Evolutionary conservation across 2,113 vertebrate species (phyloP).

Genomic region (Lampris megalopsis): DNA sequence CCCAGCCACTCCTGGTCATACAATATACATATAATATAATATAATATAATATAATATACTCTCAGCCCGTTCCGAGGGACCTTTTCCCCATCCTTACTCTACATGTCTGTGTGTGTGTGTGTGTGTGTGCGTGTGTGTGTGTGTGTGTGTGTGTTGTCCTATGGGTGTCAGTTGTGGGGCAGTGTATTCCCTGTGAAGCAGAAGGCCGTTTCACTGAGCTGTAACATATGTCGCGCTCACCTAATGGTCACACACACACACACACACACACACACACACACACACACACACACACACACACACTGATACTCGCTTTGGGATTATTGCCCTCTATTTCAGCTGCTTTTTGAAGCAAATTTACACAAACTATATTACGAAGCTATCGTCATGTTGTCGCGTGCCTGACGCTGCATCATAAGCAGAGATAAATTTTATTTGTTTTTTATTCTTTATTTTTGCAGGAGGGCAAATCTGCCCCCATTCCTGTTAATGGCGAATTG

Average conservation of each 20-base stretch:
- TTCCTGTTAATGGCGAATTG: slow-evolving; percentile 16
- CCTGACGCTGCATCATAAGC: too few species aligned
- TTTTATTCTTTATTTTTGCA: too few species aligned
- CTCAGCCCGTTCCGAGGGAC: slow-evolving; percentile 43
- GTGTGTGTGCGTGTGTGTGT: slow-evolving; percentile 7
- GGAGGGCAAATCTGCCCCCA: slow-evolving; percentile 8
- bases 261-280: background rate
- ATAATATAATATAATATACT: slow-evolving; percentile 26
- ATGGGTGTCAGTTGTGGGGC: slow-evolving; percentile 57
- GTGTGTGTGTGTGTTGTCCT: slow-evolving; percentile 27
- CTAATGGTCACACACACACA: slow-evolving; percentile 56
- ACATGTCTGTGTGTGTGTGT: slow-evolving; percentile 4
- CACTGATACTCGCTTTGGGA: slow-evolving; percentile 1
- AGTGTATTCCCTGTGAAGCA: slow-evolving; percentile 67
- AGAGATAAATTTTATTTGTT: too few species aligned
- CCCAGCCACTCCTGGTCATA: slow-evolving; percentile 18
- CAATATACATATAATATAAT: background rate
- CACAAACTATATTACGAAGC: too few species aligned
- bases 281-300: slow-evolving; percentile 2
- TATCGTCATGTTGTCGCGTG: too few species aligned
- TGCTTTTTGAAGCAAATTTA: slow-evolving; percentile 3
- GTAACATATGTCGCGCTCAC: slow-evolving; percentile 71
- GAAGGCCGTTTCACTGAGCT: slow-evolving; percentile 72
- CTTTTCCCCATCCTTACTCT: background rate
- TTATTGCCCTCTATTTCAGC: slow-evolving; percentile 3